phyloP scores from a whole-genome alignment of 2,888 invertebrate genomes.

The Netelia fuscicornis region DNA sequence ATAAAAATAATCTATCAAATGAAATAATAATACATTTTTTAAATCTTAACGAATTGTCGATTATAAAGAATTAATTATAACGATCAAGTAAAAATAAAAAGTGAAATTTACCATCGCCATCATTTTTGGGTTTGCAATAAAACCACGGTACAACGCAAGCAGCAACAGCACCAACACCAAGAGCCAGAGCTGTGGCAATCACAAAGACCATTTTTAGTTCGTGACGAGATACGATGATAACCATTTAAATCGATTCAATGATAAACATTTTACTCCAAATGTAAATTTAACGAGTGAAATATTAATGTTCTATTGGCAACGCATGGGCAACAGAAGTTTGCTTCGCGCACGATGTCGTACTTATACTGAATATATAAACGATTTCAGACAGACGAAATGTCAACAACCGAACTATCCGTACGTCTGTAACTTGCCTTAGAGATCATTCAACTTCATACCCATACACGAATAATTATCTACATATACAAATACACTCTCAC shows the following conservation, averaged over 20 bases:
- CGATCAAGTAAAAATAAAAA: slow-evolving; percentile 1
- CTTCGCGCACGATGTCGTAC: not conserved
- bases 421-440: not conserved
- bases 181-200: slow-evolving; percentile 51
- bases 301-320: not conserved
- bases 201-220: slow-evolving; percentile 63
- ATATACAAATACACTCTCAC: not conserved
- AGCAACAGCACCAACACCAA: slow-evolving; percentile 60
- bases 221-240: not conserved
- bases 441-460: not conserved
- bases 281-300: not conserved
- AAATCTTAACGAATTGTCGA: not conserved
- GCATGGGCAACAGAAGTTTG: slow-evolving; percentile 1
- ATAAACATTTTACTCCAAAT: slow-evolving; percentile 1
- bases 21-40: not conserved
- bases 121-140: slow-evolving; percentile 52
- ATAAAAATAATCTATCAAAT: not conserved
- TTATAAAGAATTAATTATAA: not conserved
- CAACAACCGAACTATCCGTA: slow-evolving; percentile 28
- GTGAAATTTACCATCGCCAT: slow-evolving; percentile 44
- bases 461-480: not conserved
- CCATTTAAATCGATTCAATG: slow-evolving; percentile 28
- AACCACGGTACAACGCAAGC: slow-evolving; percentile 68
- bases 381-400: slow-evolving; percentile 4
- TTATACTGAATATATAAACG: not conserved